Evolutionary conservation across 2,113 vertebrate genomes (phyloP).

Genomic region (Echinops telfairi): DNA sequence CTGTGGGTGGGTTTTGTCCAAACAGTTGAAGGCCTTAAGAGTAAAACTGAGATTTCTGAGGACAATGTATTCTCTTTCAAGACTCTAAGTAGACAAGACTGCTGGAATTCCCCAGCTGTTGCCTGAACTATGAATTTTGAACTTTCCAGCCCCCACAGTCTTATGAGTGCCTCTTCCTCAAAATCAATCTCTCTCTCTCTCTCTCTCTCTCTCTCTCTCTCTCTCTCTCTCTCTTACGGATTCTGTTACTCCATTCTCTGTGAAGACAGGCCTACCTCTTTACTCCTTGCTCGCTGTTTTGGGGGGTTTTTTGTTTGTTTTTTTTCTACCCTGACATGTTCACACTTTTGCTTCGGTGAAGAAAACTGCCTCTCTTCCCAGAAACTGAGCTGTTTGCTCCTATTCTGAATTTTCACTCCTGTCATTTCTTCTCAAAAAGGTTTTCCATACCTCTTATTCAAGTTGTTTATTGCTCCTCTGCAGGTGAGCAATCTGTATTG

Average conservation of each 20-base stretch:
- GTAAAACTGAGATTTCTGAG: neutral
- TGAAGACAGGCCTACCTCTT: neutral
- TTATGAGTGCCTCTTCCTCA: neutral
- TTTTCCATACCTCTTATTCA: neutral
- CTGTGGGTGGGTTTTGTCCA: too few species aligned
- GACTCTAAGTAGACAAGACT: neutral
- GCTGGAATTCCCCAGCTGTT: neutral
- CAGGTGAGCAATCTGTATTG: neutral
- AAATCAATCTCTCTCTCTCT: too few species aligned
- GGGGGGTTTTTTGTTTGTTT: neutral
- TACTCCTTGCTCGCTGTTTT: neutral
- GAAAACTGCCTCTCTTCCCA: neutral
- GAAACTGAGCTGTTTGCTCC: neutral
- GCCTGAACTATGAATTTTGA: neutral
- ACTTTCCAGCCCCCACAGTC: neutral
- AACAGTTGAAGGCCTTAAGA: neutral
- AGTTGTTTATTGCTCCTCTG: neutral
- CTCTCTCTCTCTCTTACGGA: neutral
- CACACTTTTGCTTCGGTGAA: neutral
- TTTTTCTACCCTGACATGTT: neutral
- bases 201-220: neutral
- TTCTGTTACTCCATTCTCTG: neutral
- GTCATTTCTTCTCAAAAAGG: neutral
- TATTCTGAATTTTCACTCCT: slow-evolving; percentile 31
- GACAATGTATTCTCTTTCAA: neutral